phyloP scores from a whole-genome alignment of 2,113 vertebrate genomes.

The Prunella fulvescens region DNA sequence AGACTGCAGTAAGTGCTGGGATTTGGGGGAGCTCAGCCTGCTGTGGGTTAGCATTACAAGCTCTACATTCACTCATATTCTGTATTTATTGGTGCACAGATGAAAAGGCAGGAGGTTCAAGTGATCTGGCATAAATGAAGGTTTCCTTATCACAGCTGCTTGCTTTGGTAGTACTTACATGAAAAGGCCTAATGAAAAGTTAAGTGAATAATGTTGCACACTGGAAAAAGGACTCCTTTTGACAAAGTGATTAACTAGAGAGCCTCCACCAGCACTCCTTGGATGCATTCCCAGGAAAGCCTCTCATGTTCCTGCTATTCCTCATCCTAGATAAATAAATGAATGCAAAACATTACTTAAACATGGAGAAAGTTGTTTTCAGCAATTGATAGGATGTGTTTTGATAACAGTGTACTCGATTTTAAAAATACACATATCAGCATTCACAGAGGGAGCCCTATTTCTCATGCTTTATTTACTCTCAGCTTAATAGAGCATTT shows the following conservation, averaged over 20 bases:
- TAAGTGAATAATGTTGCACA: not conserved
- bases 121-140: not conserved
- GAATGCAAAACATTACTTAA: slow-evolving; percentile 2
- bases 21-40: not conserved
- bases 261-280: not conserved
- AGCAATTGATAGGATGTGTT: not conserved
- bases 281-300: not conserved
- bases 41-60: not conserved
- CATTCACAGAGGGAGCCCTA: not conserved
- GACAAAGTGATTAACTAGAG: slow-evolving; percentile 11
- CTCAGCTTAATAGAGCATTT: not conserved
- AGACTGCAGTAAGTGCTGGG: not conserved
- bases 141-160: not conserved
- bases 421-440: not conserved
- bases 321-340: not conserved
- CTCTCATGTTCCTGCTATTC: not conserved
- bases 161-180: not conserved
- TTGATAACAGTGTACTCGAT: not conserved
- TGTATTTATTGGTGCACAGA: not conserved
- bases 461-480: not conserved
- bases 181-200: slow-evolving; percentile 28
- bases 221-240: slow-evolving; percentile 7
- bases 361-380: slow-evolving; percentile 22
- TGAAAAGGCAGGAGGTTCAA: not conserved
- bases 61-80: not conserved